Evolutionary conservation across 2,113 vertebrate species (phyloP).

Genomic region (Pampusana beccarii): DNA sequence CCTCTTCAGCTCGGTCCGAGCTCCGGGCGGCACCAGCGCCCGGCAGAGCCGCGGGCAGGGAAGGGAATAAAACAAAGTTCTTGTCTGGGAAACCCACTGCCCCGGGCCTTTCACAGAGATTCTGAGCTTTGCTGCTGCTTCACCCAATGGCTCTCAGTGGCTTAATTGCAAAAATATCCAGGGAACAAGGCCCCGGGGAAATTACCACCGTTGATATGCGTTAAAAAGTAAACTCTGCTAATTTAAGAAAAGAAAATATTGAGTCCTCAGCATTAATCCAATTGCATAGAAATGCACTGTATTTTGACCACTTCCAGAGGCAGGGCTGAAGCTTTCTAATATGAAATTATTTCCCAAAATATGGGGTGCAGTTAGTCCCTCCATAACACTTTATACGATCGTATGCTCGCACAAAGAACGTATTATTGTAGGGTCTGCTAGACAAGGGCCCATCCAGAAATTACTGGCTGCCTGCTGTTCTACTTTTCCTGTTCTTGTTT

Average conservation of each 20-base stretch:
- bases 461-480: not conserved
- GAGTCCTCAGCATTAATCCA: not conserved
- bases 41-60: not conserved
- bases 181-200: not conserved
- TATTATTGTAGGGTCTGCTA: not conserved
- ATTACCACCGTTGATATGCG: accelerated
- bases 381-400: not conserved
- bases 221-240: not conserved
- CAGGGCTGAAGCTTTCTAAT: not conserved
- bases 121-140: not conserved
- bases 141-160: not conserved
- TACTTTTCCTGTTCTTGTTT: slow-evolving; percentile 41
- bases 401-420: not conserved
- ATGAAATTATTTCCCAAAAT: not conserved
- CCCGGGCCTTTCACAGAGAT: no score
- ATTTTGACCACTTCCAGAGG: not conserved
- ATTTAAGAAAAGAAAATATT: not conserved
- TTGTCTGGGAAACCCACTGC: not conserved
- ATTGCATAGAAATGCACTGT: not conserved
- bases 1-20: accelerated
- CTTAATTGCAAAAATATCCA: not conserved
- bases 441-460: slow-evolving; percentile 12
- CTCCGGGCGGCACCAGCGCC: not conserved
- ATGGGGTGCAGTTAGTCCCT: not conserved
- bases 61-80: not conserved